These are phyloP conservation scores for Actinemys pallida DNA, from an alignment of 2,113 vertebrate species.

Conservation along the genomic window DNA sequence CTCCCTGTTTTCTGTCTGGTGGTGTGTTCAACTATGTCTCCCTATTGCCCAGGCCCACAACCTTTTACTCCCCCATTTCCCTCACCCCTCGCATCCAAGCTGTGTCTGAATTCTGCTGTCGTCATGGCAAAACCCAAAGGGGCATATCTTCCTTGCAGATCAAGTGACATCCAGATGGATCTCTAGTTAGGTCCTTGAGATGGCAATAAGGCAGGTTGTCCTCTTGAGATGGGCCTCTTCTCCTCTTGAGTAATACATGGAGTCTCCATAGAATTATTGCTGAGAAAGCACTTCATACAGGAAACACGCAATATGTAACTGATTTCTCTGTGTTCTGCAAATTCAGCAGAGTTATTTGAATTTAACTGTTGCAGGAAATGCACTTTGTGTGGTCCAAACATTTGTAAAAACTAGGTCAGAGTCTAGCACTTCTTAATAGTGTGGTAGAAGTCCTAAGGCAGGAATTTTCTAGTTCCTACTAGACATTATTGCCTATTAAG, in stretches of 20 bases:
- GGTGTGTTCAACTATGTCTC: neutral
- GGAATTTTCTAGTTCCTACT: constrained; percentile 43
- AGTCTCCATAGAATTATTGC: neutral
- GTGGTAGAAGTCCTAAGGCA: neutral
- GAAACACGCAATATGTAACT: neutral
- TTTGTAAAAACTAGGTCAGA: constrained; percentile 26
- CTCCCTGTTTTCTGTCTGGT: neutral
- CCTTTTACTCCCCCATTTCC: neutral
- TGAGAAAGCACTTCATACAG: neutral
- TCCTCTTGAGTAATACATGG: neutral
- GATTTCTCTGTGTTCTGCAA: neutral
- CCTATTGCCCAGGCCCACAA: neutral
- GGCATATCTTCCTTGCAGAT: too few relatives aligned
- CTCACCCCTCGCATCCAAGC: neutral
- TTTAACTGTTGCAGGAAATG: neutral
- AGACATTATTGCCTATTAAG: constrained; percentile 47
- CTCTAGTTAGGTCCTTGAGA: neutral
- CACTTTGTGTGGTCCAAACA: neutral
- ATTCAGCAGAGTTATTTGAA: constrained; percentile 17
- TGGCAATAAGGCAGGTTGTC: neutral
- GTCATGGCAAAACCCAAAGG: neutral
- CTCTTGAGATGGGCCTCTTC: neutral
- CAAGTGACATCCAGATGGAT: too few relatives aligned
- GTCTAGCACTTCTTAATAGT: neutral
- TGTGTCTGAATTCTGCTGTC: neutral